Percentiles rank a stretch among this genome's conserved stretches.
Evolutionary conservation across 2,113 vertebrate species (phyloP).

Genomic region (Hypocryptadius cinnamomeus): DNA sequence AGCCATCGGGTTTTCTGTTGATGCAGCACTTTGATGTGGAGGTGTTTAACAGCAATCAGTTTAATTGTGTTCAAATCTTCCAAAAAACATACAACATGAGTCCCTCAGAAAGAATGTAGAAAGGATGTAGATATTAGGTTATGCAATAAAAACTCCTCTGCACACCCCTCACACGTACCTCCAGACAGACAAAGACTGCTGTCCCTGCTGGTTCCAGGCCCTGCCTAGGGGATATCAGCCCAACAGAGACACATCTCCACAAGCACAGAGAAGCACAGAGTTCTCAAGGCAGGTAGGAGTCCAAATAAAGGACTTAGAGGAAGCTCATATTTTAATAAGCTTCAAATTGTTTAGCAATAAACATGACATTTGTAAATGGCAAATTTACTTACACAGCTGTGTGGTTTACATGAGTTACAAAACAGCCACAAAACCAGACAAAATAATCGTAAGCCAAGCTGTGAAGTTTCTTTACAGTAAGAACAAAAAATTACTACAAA

Average conservation of each 20-base stretch:
- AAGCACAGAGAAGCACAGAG: not conserved
- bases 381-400: not conserved
- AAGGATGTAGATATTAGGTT: not conserved
- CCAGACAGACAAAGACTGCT: not conserved
- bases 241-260: not conserved
- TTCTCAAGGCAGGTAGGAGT: not conserved
- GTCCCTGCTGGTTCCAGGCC: not conserved
- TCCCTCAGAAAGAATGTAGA: not conserved
- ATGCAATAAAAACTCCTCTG: not conserved
- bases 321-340: not conserved
- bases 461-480: not conserved
- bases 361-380: not conserved
- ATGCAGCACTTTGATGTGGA: not conserved
- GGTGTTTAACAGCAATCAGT: fast-evolving
- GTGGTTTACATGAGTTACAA: not conserved
- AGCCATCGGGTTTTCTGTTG: not conserved
- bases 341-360: not conserved
- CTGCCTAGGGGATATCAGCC: not conserved
- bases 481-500: not conserved
- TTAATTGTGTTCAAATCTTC: not conserved
- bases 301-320: not conserved
- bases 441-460: not conserved
- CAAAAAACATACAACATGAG: fast-evolving
- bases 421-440: not conserved
- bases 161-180: not conserved